Conservation (phyloP, 2,888 invertebrate species). For the Stratiomys singularior region DNA sequence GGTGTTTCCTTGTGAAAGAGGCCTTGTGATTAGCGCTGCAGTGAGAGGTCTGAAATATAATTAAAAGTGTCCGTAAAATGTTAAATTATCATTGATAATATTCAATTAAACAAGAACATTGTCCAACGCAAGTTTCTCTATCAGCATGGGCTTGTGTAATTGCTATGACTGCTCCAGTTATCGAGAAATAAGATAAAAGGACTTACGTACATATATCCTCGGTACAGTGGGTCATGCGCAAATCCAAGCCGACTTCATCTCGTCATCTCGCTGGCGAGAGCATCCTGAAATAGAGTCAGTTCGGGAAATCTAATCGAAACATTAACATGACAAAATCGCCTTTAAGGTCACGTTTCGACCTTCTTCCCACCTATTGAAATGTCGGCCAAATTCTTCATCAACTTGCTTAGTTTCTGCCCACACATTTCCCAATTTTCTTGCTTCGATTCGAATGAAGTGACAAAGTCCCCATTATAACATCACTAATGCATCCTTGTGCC, state of each 20-base stretch:
- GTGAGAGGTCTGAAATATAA: no score
- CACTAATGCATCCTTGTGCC: not conserved
- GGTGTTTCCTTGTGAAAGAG: not conserved
- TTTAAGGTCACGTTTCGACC: conserved; percentile 33
- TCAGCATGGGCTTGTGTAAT: not conserved
- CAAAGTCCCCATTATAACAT: not conserved
- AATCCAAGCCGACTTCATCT: not conserved
- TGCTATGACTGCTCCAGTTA: not conserved
- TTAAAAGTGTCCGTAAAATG: no score
- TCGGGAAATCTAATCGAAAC: not conserved
- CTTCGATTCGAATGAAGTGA: not conserved
- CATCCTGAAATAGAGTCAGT: conserved; percentile 11
- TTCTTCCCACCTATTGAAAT: not conserved
- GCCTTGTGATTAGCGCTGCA: not conserved
- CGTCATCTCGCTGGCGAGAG: conserved; percentile 26
- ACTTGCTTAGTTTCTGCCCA: not conserved
- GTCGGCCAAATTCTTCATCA: not conserved
- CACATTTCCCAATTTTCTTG: not conserved
- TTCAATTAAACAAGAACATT: no score
- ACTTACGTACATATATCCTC: no score
- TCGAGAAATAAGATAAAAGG: not conserved
- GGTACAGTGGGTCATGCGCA: conserved; percentile 22
- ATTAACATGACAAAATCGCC: conserved; percentile 14
- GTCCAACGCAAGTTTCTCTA: no score
- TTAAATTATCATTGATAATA: no score